Percentiles rank a stretch among this genome's conserved stretches.
Evolutionary conservation across 2,113 vertebrate genomes (phyloP).

Genomic region (Carassius auratus): DNA sequence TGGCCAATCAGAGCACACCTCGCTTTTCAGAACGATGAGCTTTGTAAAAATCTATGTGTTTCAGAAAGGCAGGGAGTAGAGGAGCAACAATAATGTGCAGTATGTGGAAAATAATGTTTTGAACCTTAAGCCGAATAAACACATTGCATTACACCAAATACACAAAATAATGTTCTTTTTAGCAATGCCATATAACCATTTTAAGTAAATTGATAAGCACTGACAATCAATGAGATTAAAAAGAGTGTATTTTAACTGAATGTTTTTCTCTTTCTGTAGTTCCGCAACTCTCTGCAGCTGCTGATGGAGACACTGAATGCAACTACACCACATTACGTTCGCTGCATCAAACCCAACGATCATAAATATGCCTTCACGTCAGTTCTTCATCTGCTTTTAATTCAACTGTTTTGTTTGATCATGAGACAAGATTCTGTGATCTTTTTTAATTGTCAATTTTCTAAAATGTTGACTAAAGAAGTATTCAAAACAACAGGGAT

Average conservation of each 20-base stretch:
- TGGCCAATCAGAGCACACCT: too few relatives aligned
- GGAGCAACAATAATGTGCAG: too few relatives aligned
- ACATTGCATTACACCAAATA: too few relatives aligned
- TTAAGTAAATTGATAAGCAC: neutral
- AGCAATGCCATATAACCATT: too few relatives aligned
- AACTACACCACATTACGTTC: slow-evolving; percentile 96
- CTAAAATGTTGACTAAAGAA: neutral
- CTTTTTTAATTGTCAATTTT: neutral
- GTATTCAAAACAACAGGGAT: too few relatives aligned
- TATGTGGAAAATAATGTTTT: too few relatives aligned
- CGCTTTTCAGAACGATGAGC: too few relatives aligned
- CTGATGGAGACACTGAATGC: slow-evolving; percentile 98
- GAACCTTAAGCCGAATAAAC: too few relatives aligned
- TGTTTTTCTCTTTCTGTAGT: slow-evolving; percentile 72
- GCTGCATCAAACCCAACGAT: slow-evolving; percentile 98
- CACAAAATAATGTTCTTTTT: too few relatives aligned
- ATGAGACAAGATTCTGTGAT: neutral
- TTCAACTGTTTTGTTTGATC: neutral
- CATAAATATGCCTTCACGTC: slow-evolving; percentile 94
- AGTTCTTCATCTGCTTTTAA: slow-evolving; percentile 61
- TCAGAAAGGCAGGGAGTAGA: too few relatives aligned
- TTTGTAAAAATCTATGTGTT: too few relatives aligned
- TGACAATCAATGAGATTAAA: neutral
- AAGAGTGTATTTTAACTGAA: neutral
- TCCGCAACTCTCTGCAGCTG: slow-evolving; percentile 94